phyloP scores from a whole-genome alignment of 2,797 vertebrate genomes.

The Coilia nasus region DNA sequence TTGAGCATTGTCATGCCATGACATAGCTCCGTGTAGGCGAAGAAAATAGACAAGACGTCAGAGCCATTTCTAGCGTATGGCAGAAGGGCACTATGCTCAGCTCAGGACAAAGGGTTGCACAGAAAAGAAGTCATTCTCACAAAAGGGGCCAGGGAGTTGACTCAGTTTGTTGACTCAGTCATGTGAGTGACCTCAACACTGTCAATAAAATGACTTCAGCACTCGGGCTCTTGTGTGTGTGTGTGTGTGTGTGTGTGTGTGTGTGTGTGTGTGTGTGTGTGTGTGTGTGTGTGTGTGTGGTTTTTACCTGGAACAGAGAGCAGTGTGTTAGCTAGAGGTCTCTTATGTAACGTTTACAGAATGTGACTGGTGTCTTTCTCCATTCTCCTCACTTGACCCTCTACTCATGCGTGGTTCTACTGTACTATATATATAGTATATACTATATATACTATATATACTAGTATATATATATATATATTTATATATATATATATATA shows the following conservation, averaged over 20 bases:
- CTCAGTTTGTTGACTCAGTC: not conserved
- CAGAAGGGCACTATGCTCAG: not conserved
- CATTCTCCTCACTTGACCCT: not conserved
- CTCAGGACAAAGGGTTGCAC: not conserved
- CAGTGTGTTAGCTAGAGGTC: not conserved
- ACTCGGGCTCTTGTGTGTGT: slow-evolving; percentile 28
- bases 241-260: slow-evolving; percentile 41
- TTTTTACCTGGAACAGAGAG: slow-evolving; percentile 2
- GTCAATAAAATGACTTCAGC: no score
- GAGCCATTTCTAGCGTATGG: not conserved
- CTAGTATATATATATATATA: no score
- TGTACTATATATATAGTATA: no score
- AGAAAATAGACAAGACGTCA: not conserved
- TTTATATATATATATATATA: no score
- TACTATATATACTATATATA: no score
- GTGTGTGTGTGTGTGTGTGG: not conserved
- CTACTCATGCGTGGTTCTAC: not conserved
- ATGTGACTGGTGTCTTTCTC: not conserved
- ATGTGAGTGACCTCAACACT: not conserved
- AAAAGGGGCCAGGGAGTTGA: not conserved
- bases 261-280: not conserved
- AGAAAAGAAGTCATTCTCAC: not conserved
- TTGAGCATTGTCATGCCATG: not conserved
- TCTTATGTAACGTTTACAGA: not conserved
- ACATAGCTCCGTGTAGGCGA: not conserved